Evolutionary conservation across 2,113 vertebrate species (phyloP), one percentile per base, ranked within the genome.

Genomic region (Sturnus vulgaris): DNA sequence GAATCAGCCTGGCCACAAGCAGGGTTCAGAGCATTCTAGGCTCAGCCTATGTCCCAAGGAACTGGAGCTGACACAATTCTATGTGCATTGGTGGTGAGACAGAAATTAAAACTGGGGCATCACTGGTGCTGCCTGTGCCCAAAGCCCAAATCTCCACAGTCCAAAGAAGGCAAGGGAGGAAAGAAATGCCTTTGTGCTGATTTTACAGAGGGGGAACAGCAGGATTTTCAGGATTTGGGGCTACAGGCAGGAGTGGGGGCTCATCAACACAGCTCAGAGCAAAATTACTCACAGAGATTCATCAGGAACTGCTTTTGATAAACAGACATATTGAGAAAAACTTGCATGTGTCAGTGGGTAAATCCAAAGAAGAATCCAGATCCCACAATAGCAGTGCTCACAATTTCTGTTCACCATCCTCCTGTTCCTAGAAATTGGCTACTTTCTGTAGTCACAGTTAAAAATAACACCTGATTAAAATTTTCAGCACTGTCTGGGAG

Each of bases 381-480:
- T 8, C 30, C 49, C n/a, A 17, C 5, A 14, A 33, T 80, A 87
- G 60, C 23, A 76, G n/a, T 0, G 1, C 65, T 86, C n/a, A 17
- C 57, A 49, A 27, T 37, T 69, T 53, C 69, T 82, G 33, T 23
- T 61, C 78, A 30, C 22, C 14, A 1, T 33, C 40, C 79, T 78
- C n/a, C 49, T 25, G 22, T 40, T 81, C 82, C 60, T 72, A 47
- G 70, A 89, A 91, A 47, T 60, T 1, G 68, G 37, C 33, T 65
- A 7, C 50, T 82, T 91, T 82, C 63, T 65, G 42, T 27, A 61
- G 64, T 23, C 64, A 46, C 33, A 44, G 72, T 44, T 77, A 86
- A 86, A 86, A 86, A 77, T 77, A 86, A 73, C 76, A 61, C 37
- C 86, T 46, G 44, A 72, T 72, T 88, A 82, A 76, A 33, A 28